Evolutionary conservation across 2,113 vertebrate genomes (phyloP).

Genomic region (Nycticebus coucang): DNA sequence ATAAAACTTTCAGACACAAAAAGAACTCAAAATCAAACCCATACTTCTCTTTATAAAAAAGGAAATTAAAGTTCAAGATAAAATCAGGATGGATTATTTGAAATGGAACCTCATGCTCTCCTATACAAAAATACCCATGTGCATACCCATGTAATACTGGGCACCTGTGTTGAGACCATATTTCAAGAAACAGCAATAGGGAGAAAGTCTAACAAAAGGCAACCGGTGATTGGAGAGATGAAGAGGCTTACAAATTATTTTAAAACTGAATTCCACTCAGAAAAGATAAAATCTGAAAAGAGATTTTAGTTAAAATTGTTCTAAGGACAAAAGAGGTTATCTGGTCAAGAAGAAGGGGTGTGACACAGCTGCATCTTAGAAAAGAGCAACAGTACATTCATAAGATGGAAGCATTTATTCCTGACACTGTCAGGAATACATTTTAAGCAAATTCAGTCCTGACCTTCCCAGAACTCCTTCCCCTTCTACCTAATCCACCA

Average conservation of each 20-base stretch:
- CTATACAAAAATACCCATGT: neutral
- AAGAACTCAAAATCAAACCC: neutral
- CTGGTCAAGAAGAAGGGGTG: neutral
- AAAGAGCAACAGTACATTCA: neutral
- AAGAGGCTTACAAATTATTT: neutral
- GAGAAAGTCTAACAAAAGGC: neutral
- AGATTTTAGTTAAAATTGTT: neutral
- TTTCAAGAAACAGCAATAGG: neutral
- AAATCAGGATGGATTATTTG: neutral
- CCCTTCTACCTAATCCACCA: neutral
- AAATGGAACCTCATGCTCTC: neutral
- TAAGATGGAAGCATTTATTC: constrained; percentile 7
- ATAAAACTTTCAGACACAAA: neutral
- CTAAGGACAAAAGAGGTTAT: neutral
- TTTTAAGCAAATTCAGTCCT: neutral
- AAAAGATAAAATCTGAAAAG: constrained; percentile 1
- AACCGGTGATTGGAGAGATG: neutral
- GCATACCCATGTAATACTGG: neutral
- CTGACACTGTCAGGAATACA: neutral
- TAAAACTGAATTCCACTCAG: neutral
- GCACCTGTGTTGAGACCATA: neutral
- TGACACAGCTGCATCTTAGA: neutral
- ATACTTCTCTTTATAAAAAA: constrained; percentile 33
- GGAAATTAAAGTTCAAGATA: constrained; percentile 8
- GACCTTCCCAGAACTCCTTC: neutral